Evolutionary conservation across 2,113 vertebrate genomes (phyloP).

Genomic region (Daphoenositta chrysoptera): DNA sequence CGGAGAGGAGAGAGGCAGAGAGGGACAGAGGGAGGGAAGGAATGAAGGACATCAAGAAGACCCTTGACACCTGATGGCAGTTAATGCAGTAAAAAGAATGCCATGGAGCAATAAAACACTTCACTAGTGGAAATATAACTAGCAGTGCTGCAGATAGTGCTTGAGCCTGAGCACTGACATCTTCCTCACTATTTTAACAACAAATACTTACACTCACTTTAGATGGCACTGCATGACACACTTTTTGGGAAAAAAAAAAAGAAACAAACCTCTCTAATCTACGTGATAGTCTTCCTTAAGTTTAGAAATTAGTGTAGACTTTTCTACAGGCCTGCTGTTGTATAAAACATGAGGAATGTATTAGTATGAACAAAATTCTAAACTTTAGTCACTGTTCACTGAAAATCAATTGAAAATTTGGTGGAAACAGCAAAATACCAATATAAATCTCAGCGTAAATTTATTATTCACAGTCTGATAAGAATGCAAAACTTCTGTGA

Average conservation of each 20-base stretch:
- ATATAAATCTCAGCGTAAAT: background rate
- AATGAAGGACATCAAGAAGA: background rate
- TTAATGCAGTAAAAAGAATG: background rate
- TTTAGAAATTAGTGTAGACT: background rate
- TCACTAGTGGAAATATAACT: background rate
- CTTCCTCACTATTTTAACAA: background rate
- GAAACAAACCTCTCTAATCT: background rate
- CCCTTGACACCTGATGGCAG: background rate
- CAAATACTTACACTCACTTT: background rate
- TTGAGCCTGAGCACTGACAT: background rate
- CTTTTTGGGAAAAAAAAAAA: accelerated
- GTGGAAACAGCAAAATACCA: background rate
- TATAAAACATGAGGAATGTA: background rate
- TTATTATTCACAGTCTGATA: background rate
- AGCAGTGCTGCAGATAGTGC: background rate
- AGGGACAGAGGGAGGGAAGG: accelerated
- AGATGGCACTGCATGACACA: background rate
- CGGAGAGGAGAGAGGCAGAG: too few relatives aligned
- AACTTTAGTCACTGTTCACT: background rate
- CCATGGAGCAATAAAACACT: background rate
- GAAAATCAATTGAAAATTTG: background rate
- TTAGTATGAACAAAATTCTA: background rate
- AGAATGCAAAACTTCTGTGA: background rate
- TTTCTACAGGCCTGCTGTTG: background rate
- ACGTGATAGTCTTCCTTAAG: background rate